Percentiles rank a stretch among this genome's conserved stretches.
Conservation (phyloP, 2,888 invertebrate species). For the Zelleria hepariella region DNA sequence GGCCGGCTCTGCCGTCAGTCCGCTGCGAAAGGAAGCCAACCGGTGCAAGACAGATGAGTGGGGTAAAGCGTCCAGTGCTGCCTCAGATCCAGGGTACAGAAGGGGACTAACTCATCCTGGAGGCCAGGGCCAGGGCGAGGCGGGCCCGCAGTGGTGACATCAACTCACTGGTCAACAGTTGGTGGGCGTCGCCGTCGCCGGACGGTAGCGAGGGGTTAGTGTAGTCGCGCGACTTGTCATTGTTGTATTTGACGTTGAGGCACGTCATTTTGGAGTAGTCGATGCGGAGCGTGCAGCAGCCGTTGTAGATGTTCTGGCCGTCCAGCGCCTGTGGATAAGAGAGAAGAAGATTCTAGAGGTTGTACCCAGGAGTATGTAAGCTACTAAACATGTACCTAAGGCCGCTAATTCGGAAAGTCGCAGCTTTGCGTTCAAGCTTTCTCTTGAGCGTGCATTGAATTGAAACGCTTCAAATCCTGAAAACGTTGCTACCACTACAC, state of each 20-base stretch:
- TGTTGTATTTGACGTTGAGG: constrained; percentile 99
- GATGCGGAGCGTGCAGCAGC: constrained; percentile 98
- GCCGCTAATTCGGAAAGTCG: no score
- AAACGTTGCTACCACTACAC: no score
- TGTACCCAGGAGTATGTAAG: neutral
- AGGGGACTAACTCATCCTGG: constrained; percentile 76
- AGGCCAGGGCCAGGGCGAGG: constrained; percentile 65
- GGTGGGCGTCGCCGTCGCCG: constrained; percentile 82
- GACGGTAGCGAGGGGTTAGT: constrained; percentile 98
- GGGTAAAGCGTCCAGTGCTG: constrained; percentile 1
- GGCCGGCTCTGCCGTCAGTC: neutral
- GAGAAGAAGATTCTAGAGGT: constrained; percentile 13
- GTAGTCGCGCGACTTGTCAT: constrained; percentile 99
- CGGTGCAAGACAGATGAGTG: neutral
- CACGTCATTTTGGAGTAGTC: constrained; percentile 99
- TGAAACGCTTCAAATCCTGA: no score
- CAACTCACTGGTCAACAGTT: constrained; percentile 78
- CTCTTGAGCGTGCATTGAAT: no score
- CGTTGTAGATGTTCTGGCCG: constrained; percentile 99
- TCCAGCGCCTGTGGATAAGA: constrained; percentile 83
- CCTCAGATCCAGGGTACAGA: neutral
- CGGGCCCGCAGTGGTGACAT: constrained; percentile 64
- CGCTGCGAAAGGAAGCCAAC: neutral
- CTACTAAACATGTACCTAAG: no score
- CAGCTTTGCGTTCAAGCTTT: no score